phyloP scores from a whole-genome alignment of 2,888 invertebrate genomes.

The Abscondita cerata region DNA sequence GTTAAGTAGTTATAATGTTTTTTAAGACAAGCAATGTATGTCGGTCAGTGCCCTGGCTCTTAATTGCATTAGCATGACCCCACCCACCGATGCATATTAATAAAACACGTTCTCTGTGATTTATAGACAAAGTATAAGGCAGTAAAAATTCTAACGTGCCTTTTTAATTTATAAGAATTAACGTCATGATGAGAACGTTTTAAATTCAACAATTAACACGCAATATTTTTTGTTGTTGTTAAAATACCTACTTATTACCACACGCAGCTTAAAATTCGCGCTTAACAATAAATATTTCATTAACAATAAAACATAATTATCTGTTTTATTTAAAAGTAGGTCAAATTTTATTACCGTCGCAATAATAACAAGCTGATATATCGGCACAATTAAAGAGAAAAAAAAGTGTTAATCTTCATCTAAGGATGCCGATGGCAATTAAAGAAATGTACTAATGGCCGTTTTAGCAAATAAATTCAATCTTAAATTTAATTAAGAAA shows the following conservation, averaged over 20 bases:
- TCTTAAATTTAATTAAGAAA: no score
- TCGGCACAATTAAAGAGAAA: no score
- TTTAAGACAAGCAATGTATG: conserved; percentile 44
- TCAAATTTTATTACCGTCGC: no score
- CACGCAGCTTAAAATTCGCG: no score
- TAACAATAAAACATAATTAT: no score
- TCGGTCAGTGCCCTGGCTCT: conserved; percentile 54
- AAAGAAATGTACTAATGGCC: no score
- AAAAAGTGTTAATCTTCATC: no score
- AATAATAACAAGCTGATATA: no score
- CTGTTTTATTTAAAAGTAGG: no score
- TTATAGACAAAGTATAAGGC: conserved; percentile 54
- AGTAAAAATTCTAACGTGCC: conserved; percentile 52
- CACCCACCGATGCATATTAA: conserved; percentile 59
- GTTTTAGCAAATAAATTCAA: no score
- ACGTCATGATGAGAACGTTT: conserved; percentile 33
- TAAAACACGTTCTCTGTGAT: conserved; percentile 57
- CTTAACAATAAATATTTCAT: no score
- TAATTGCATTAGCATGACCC: conserved; percentile 59
- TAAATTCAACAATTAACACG: conserved; percentile 2
- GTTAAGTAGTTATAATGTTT: conserved; percentile 34
- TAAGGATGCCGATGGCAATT: no score
- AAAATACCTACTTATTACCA: background rate
- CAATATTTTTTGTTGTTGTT: background rate
- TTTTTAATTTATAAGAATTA: conserved; percentile 48